These are phyloP conservation scores for Hoplodrina blanda DNA, from an alignment of 2,888 invertebrate genomes.

Conservation along the genomic window DNA sequence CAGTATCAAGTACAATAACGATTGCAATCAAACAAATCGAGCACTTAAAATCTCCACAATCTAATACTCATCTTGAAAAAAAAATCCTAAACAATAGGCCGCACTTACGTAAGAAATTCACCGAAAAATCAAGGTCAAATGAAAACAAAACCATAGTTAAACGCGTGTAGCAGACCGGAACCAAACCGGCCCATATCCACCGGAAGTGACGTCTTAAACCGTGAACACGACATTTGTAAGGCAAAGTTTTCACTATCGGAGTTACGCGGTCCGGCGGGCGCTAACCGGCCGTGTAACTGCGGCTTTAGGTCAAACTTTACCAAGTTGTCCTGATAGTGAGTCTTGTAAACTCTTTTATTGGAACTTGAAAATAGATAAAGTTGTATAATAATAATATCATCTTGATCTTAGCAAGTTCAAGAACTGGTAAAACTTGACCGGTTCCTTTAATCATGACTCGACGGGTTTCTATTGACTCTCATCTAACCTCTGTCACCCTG, in stretches of 20 bases:
- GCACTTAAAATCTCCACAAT: constrained; percentile 46
- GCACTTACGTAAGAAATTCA: constrained; percentile 73
- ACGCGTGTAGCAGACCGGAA: constrained; percentile 81
- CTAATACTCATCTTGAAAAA: constrained; percentile 49
- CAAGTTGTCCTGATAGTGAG: constrained; percentile 58
- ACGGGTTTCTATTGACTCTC: constrained; percentile 20
- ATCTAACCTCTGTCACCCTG: constrained; percentile 24
- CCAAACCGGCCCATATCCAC: constrained; percentile 79
- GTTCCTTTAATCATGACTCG: constrained; percentile 4
- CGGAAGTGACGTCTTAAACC: constrained; percentile 80
- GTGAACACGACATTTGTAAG: constrained; percentile 66
- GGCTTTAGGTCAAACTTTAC: constrained; percentile 70
- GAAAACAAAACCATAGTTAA: constrained; percentile 85
- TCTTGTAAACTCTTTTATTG: constrained; percentile 31
- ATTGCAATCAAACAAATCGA: constrained; percentile 45
- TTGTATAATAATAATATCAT: not conserved
- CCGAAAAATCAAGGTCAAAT: constrained; percentile 79
- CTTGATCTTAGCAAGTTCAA: not conserved
- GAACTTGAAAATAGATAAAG: constrained; percentile 16
- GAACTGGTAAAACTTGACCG: constrained; percentile 17
- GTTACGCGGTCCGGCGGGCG: constrained; percentile 76
- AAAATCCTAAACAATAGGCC: constrained; percentile 65
- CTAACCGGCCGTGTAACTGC: constrained; percentile 81
- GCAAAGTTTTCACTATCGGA: constrained; percentile 83
- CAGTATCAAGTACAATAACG: constrained; percentile 30